phyloP scores from a whole-genome alignment of 1,140 invertebrate species.

The Hypsibius dujardini region DNA sequence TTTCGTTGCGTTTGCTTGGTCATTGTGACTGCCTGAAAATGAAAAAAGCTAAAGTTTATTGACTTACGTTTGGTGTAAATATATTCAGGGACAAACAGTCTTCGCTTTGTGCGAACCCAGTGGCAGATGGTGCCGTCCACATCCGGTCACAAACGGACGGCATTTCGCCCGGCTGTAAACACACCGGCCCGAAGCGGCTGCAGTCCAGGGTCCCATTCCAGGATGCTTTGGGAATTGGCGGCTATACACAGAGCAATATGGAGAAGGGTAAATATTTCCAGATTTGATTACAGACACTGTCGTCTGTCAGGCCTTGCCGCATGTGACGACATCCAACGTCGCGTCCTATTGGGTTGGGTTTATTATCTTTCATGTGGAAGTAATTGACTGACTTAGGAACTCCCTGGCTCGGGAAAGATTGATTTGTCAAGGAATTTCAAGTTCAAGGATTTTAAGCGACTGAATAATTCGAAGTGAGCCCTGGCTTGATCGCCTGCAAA shows the following conservation, averaged over 20 bases:
- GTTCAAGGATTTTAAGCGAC: too few species aligned
- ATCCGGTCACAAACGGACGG: slow-evolving; percentile 13
- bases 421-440: too few species aligned
- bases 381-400: neutral
- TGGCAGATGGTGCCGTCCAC: neutral
- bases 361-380: neutral
- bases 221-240: neutral
- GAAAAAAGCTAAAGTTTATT: neutral
- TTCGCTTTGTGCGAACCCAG: neutral
- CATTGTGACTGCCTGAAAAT: too few species aligned
- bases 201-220: neutral
- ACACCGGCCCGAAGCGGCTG: slow-evolving; percentile 3
- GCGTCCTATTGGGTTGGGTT: neutral
- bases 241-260: neutral
- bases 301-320: neutral
- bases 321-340: neutral
- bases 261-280: neutral
- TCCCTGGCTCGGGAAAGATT: too few species aligned
- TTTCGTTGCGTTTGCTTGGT: too few species aligned
- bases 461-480: too few species aligned
- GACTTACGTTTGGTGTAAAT: slow-evolving; percentile 12
- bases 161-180: slow-evolving; percentile 14
- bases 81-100: slow-evolving; percentile 16
- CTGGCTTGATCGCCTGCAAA: too few species aligned
- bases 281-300: neutral